Evolutionary conservation across 2,797 vertebrate species (phyloP).

Genomic region (Sternotherus odoratus): DNA sequence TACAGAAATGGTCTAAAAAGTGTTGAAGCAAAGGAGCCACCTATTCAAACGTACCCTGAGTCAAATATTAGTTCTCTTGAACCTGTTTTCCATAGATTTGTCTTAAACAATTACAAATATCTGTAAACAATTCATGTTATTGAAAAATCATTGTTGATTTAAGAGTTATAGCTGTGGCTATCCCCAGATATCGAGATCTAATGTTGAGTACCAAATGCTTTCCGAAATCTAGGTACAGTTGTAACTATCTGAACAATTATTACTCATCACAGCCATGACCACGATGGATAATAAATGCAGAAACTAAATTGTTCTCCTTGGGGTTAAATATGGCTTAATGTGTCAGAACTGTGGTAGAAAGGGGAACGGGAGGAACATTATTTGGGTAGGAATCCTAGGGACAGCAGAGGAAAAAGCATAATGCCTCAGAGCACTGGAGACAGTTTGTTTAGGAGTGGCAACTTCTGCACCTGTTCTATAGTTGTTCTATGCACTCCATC

Average conservation of each 20-base stretch:
- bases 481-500: background rate
- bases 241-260: fast-evolving
- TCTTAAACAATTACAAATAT: constrained; percentile 54
- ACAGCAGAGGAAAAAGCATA: background rate
- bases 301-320: background rate
- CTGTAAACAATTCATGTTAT: constrained; percentile 55
- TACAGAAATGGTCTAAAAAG: constrained; percentile 3
- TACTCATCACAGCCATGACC: background rate
- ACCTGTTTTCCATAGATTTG: background rate
- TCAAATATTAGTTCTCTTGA: background rate
- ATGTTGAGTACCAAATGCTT: background rate
- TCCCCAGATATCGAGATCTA: background rate
- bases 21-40: constrained; percentile 16
- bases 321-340: background rate
- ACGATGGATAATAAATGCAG: background rate
- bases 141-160: constrained; percentile 17
- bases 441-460: background rate
- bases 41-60: background rate
- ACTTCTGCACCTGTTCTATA: background rate
- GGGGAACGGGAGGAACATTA: background rate
- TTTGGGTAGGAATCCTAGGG: background rate
- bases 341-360: background rate
- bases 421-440: background rate
- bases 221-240: fast-evolving
- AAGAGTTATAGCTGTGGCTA: background rate